Evolutionary conservation across 2,888 invertebrate species (phyloP).

Genomic region (Drosophila vallismaia): DNA sequence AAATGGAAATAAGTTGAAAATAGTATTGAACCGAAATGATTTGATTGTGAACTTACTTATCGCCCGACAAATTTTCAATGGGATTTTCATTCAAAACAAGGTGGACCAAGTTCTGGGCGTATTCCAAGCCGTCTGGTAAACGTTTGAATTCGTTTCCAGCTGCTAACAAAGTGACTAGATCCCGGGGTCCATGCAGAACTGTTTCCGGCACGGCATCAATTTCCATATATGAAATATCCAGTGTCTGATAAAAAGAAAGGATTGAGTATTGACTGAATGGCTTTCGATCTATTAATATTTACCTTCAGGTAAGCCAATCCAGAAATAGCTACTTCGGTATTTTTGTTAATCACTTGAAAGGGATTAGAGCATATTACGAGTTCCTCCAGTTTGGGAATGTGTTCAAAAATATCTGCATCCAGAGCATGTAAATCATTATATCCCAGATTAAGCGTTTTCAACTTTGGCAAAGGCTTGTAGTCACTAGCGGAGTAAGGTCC

Average conservation of each 20-base stretch:
- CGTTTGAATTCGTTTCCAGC: conserved; percentile 87
- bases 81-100: conserved; percentile 90
- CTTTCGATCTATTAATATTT: conserved; percentile 3
- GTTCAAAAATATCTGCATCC: conserved; percentile 90
- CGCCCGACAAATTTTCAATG: conserved; percentile 85
- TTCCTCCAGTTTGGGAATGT: conserved; percentile 87
- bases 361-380: conserved; percentile 91
- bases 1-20: neutral
- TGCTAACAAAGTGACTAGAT: conserved; percentile 87
- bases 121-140: conserved; percentile 87
- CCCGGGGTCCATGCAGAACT: conserved; percentile 88
- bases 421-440: conserved; percentile 89
- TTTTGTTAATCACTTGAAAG: conserved; percentile 87
- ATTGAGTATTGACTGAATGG: neutral
- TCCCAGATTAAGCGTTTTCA: conserved; percentile 85
- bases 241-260: conserved; percentile 83
- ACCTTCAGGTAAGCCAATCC: conserved; percentile 88
- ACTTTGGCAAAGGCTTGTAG: conserved; percentile 72
- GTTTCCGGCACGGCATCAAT: conserved; percentile 87
- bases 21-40: neutral
- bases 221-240: conserved; percentile 89
- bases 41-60: conserved; percentile 75
- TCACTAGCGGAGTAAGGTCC: conserved; percentile 81
- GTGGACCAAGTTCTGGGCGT: conserved; percentile 86
- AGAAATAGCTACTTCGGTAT: conserved; percentile 87